These are phyloP conservation scores for Pristionchus entomophagus DNA, from an alignment of 2,888 invertebrate genomes.

Conservation along the genomic window DNA sequence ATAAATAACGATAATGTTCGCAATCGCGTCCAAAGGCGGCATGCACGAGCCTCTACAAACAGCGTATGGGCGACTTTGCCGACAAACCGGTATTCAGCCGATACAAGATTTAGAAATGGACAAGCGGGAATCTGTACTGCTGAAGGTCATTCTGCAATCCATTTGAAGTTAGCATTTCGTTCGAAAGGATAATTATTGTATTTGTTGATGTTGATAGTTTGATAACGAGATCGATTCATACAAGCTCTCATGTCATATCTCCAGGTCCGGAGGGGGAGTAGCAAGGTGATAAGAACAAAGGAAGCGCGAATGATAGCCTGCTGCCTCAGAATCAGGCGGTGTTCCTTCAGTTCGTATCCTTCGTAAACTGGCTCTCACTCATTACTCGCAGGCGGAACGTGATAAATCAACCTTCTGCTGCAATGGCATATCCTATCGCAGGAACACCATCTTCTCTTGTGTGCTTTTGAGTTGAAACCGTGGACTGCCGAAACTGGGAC, in stretches of 20 bases:
- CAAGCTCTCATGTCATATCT: neutral
- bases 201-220: neutral
- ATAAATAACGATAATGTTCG: too few relatives aligned
- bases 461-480: neutral
- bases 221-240: neutral
- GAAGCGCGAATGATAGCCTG: too few relatives aligned
- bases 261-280: neutral
- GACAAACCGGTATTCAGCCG: neutral
- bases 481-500: neutral
- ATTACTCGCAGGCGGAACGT: neutral
- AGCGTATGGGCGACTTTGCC: neutral
- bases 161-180: neutral
- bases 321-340: neutral
- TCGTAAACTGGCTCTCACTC: neutral
- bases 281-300: neutral
- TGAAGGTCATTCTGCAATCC: neutral
- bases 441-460: neutral
- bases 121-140: neutral
- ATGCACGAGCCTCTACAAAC: neutral
- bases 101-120: neutral
- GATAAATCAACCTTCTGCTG: neutral
- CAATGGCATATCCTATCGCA: neutral
- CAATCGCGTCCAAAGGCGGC: too few relatives aligned
- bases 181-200: neutral
- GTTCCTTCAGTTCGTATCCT: neutral